phyloP scores from a whole-genome alignment of 2,888 invertebrate species.

The Eueremaeus valkanovi region DNA sequence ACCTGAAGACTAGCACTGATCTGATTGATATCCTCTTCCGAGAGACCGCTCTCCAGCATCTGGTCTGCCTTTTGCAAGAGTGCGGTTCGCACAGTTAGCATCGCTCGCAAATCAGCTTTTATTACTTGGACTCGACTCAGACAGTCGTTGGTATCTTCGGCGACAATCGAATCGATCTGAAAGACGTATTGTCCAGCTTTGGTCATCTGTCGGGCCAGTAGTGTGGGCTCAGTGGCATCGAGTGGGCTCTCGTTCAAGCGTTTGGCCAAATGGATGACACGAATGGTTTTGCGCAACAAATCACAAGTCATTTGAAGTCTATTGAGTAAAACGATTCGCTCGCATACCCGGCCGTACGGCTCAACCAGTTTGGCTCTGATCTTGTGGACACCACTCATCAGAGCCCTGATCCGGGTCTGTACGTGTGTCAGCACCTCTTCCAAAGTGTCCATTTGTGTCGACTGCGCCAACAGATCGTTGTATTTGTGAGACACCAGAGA shows the following conservation, averaged over 20 bases:
- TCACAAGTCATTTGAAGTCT: conserved; percentile 42
- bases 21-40: conserved; percentile 53
- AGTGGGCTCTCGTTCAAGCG: conserved; percentile 27
- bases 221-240: conserved; percentile 23
- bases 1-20: conserved; percentile 63
- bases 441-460: conserved; percentile 37
- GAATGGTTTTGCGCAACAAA: conserved; percentile 40
- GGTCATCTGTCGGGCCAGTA: conserved; percentile 35
- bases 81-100: not conserved
- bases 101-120: conserved; percentile 15
- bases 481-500: conserved; percentile 38
- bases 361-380: conserved; percentile 20
- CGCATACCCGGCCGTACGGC: conserved; percentile 38
- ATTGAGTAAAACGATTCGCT: conserved; percentile 38
- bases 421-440: conserved; percentile 32
- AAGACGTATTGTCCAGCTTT: conserved; percentile 37
- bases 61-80: not conserved
- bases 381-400: conserved; percentile 27
- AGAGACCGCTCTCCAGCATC: conserved; percentile 20
- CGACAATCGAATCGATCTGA: conserved; percentile 39
- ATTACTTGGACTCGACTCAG: conserved; percentile 30
- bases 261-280: conserved; percentile 38
- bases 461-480: conserved; percentile 35
- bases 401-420: conserved; percentile 25
- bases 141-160: conserved; percentile 32